Base-by-base conservation (phyloP, 2,797 vertebrate genomes). In the Heterohyrax brucei region DNA sequence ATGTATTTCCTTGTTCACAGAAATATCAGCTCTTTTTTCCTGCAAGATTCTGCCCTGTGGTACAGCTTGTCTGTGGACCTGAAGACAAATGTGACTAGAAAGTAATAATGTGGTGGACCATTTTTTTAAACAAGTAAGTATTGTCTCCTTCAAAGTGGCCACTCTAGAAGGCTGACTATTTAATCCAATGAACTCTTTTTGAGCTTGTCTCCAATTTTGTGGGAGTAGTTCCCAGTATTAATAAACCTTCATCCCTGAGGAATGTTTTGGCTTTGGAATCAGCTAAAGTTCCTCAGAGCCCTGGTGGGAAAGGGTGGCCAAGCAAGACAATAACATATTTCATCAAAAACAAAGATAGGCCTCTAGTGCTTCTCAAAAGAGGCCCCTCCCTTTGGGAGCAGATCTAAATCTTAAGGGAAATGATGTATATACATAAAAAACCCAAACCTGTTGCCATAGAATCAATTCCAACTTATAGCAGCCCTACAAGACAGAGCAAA, bases 1-100 rank as follows among this genome's bases (percentile, higher is more conserved):
- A 79, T 24, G 33, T 13, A 84, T 46, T 92, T 89, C 79, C 64
- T 89, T 94, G 10, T 87, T 86, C 50, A 80, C 26, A 61, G 62
- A 86, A 9, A 64, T 75, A 21, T 93, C 56, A 61, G 19, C 50
- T 75, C 28, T 89, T 89, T 64, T 78, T 22, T 56, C 30, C 22
- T 87, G 59, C 7, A 39, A 79, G 93, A 66, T 62, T 92, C 68
- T 80, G 21, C 77, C 50, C 81, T 39, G 59, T 4, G 87, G 84
- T 64, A 79, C 39, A 82, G 59, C 81, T 89, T 59, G 7, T 62
- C 46, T 33, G 30, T 87, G 13, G 9, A 46, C 44, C 73, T 79
- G 70, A 77, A 59, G 13, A 46, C 56, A 73, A 88, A 68, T 46
- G 28, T 19, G 44, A 24, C 28, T 76, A 30, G 79, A 89, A 62